Evolutionary conservation across 1,140 invertebrate genomes (phyloP), one percentile per base, ranked within the genome.

Genomic region (Pogonus chalceus): DNA sequence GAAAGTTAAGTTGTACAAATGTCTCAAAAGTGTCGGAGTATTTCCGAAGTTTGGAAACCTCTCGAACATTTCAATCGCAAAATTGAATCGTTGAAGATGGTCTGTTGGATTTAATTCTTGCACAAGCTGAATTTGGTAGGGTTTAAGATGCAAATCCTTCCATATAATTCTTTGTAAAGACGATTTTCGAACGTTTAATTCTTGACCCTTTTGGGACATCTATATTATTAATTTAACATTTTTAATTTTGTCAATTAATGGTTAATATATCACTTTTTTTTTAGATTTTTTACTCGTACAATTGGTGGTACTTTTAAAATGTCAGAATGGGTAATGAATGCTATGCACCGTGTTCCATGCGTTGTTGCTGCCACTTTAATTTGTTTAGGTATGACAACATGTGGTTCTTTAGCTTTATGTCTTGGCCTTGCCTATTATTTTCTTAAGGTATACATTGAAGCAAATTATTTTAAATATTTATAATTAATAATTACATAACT

Each of bases 371-470:
- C 69, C 18, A 51, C 74, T 18, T 62, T 77, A 43, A 53, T 80
- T 14, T 70, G 71, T 39, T 59, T 79, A 23, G 68, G 70, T 56
- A 68, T 74, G 35, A 66, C 67, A 10, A 77, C 78, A n/a, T 79
- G 78, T 62, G 79, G 74, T 21, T 76, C 73, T 31, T 61, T 79
- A 26, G 74, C 73, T 1, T 56, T 81, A 14, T 62, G 69, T 51
- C 56, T 78, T 46, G 78, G 75, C 16, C 67, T 71, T 35, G 60
- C 72, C 21, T 78, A 79, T 58, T 80, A 80, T 62, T 80, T 79
- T 56, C 58, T 80, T 22, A 74, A 78, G 67, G 76, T 78, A 63
- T 59, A 37, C 64, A 39, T 35, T 39, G 24, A 52, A 24, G 26
- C 26, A 53, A 12, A 50, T 54, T 26, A 51, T 53, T 53, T 52